Evolutionary conservation across 23 tunicate species (phyloP), one percentile per base, ranked within the genome.

Genomic region (Diplosoma virens): DNA sequence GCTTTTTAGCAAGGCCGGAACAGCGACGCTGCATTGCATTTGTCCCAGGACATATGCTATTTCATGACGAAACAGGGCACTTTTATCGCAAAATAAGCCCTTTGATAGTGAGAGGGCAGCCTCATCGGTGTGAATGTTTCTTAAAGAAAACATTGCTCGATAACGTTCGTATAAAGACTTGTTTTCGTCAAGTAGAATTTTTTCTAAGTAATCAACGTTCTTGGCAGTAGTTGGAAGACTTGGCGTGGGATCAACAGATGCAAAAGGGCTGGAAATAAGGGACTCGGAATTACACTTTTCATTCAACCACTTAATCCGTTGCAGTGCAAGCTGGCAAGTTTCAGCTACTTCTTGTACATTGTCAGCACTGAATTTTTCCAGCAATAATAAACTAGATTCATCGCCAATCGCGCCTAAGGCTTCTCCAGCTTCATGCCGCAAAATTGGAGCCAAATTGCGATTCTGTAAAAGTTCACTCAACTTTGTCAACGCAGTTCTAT

Each of bases 401-500:
- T 73, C 50, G 46, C 85, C 93, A 75, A 95, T 89, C 0, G 99
- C 93, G 23, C 93, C 99, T 0, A 95, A 25, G 18, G 99, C 99
- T 48, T 95, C 99, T 14, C 78, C 99, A 35, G 99, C 93, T 61
- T 95, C 99, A 67, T 95, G 99, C 28, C 99, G 50, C 5, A 82
- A 58, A 21, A 95, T 91, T 0, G 88, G 67, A 47, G 95, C 89
- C 33, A 92, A 69, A 14, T 35, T 60, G 34, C 29, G 56, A 56
- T 84, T 74, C 53, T 68, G 70, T 28, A 95, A 37, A 17, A 89
- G 52, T 2, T 73, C 53, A 1, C 29, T 56, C 27, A 95, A 71
- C 47, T 66, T 81, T 36, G 90, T 84, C 3, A 95, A 14, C 14
- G 99, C 99, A 24, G 65, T 36, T 14, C 32, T 59, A 77, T 80